Conservation (phyloP, 1,140 invertebrate species). For the Heliconius congener region DNA sequence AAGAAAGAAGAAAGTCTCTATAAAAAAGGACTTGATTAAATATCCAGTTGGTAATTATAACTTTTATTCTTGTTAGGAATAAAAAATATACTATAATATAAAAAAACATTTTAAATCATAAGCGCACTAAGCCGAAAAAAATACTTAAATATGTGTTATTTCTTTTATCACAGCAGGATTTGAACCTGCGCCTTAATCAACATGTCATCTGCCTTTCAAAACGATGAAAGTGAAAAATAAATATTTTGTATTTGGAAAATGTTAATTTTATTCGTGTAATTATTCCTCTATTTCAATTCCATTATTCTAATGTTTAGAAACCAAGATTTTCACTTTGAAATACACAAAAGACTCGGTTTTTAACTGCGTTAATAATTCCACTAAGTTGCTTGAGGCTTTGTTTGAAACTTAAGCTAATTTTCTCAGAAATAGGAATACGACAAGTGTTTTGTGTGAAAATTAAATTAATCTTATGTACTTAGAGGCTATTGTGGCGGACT, state of each 20-base stretch:
- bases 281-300: not conserved
- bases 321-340: not conserved
- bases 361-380: slow-evolving; percentile 8
- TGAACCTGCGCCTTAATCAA: too few relatives aligned
- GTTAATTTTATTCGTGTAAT: not conserved
- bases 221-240: too few relatives aligned
- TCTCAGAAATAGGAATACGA: not conserved
- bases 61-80: too few relatives aligned
- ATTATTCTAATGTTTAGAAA: not conserved
- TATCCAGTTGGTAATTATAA: not conserved
- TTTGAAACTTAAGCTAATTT: slow-evolving; percentile 23
- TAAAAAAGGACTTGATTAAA: not conserved
- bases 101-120: too few relatives aligned
- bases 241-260: too few relatives aligned
- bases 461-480: not conserved
- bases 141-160: too few relatives aligned
- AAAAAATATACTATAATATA: too few relatives aligned
- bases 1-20: not conserved
- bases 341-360: slow-evolving; percentile 9
- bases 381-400: not conserved
- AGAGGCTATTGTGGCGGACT: too few relatives aligned
- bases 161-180: too few relatives aligned
- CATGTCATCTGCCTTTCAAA: too few relatives aligned
- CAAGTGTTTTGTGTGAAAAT: slow-evolving; percentile 2
- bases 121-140: too few relatives aligned